These are phyloP conservation scores for Villa cingulata DNA, from an alignment of 2,888 invertebrate species.

Conservation along the genomic window DNA sequence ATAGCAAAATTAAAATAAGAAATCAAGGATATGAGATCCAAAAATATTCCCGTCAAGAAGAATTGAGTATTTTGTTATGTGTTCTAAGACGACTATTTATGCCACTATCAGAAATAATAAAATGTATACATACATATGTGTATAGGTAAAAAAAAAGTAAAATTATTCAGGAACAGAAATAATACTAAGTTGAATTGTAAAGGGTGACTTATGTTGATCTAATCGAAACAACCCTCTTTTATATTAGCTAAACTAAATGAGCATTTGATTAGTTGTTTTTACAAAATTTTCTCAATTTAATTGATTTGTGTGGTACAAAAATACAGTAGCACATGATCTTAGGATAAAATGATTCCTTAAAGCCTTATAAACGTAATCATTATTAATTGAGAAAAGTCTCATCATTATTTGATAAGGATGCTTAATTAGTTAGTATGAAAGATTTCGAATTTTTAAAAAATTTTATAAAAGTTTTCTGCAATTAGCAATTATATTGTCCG, in stretches of 20 bases:
- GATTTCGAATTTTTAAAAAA: no score
- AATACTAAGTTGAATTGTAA: background rate
- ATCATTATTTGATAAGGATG: no score
- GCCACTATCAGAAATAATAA: conserved; percentile 27
- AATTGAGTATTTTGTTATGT: conserved; percentile 14
- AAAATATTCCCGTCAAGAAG: conserved; percentile 5
- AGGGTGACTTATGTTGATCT: background rate
- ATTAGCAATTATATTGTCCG: no score
- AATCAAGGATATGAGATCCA: background rate
- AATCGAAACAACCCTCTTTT: background rate
- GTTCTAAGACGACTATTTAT: conserved; percentile 35
- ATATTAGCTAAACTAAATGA: background rate
- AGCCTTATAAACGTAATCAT: no score
- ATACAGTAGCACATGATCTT: no score
- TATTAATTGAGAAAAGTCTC: no score
- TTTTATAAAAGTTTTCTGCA: no score
- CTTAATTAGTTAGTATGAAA: no score
- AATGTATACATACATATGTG: background rate
- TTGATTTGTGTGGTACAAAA: background rate
- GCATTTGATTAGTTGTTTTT: background rate
- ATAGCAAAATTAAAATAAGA: background rate
- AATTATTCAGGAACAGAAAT: no score
- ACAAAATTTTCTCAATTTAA: background rate
- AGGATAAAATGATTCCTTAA: no score
- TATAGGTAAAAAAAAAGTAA: background rate